Percentiles rank a stretch among this genome's conserved stretches.
Conservation (phyloP, 2,797 vertebrate genomes). For the Pogonophryne albipinna region DNA sequence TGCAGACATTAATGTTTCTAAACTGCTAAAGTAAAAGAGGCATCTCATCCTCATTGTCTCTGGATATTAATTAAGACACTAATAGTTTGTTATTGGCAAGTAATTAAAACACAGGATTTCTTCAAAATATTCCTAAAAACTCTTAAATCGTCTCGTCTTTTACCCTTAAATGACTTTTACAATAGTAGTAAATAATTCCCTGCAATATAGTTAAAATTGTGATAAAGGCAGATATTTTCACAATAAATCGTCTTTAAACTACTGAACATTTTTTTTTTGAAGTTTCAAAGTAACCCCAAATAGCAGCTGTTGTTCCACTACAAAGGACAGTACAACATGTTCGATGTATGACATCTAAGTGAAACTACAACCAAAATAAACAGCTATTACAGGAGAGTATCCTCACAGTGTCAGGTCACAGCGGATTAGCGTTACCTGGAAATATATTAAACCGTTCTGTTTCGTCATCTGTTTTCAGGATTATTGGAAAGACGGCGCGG, state of each 20-base stretch:
- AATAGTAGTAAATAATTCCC: background rate
- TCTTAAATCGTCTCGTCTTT: background rate
- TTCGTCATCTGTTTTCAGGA: conserved; percentile 84
- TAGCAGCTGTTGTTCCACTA: background rate
- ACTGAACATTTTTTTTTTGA: too few species aligned
- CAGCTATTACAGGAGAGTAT: background rate
- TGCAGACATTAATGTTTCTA: too few species aligned
- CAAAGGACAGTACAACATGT: background rate
- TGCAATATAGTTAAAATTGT: background rate
- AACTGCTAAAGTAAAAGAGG: too few species aligned
- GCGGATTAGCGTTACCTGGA: conserved; percentile 20
- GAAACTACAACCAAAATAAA: background rate
- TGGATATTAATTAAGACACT: too few species aligned
- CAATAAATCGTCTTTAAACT: background rate
- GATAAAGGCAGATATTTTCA: background rate
- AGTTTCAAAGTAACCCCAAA: background rate
- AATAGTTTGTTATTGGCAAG: too few species aligned
- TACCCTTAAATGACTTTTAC: background rate
- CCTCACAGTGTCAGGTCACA: background rate
- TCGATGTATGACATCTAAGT: background rate
- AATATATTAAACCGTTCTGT: conserved; percentile 36
- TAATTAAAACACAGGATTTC: too few species aligned
- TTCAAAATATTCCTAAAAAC: background rate
- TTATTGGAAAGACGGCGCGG: conserved; percentile 94
- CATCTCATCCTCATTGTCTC: too few species aligned